A percentile compares a stretch with the other conserved stretches of the same genome.
Evolutionary conservation across 2,113 vertebrate species (phyloP).

Genomic region (Aptenodytes forsteri): DNA sequence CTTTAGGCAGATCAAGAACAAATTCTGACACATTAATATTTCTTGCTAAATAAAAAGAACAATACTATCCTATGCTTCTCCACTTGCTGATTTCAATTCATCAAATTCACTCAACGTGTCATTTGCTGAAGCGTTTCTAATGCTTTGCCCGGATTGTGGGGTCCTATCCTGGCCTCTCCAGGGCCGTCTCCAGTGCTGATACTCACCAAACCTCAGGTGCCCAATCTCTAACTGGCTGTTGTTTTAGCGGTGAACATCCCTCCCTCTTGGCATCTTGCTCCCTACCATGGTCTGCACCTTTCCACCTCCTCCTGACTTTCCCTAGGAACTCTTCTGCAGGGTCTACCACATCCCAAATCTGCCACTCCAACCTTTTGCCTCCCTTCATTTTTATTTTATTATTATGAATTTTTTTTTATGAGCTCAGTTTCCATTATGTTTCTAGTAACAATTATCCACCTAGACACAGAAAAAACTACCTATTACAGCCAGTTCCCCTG

Average conservation of each 20-base stretch:
- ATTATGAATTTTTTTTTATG: not conserved
- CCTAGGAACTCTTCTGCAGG: not conserved
- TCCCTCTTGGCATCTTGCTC: not conserved
- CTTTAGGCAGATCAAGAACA: not conserved
- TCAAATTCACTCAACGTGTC: not conserved
- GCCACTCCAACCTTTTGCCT: not conserved
- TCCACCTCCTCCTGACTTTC: not conserved
- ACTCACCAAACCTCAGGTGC: not conserved
- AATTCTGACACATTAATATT: not conserved
- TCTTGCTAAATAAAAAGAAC: not conserved
- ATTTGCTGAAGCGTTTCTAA: not conserved
- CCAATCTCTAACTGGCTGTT: not conserved
- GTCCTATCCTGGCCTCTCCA: not conserved
- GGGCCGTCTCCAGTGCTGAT: not conserved
- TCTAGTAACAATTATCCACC: not conserved
- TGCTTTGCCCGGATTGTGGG: too few relatives aligned
- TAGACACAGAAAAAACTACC: not conserved
- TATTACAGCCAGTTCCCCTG: not conserved
- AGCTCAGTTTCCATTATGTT: not conserved
- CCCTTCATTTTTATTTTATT: not conserved
- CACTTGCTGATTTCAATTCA: not conserved
- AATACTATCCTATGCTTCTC: not conserved
- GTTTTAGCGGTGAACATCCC: not conserved
- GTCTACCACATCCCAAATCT: not conserved
- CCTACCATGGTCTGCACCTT: not conserved